Percentiles rank a stretch among this genome's conserved stretches.
Conservation (phyloP, 2,113 vertebrate genomes). For the Proteles cristata region DNA sequence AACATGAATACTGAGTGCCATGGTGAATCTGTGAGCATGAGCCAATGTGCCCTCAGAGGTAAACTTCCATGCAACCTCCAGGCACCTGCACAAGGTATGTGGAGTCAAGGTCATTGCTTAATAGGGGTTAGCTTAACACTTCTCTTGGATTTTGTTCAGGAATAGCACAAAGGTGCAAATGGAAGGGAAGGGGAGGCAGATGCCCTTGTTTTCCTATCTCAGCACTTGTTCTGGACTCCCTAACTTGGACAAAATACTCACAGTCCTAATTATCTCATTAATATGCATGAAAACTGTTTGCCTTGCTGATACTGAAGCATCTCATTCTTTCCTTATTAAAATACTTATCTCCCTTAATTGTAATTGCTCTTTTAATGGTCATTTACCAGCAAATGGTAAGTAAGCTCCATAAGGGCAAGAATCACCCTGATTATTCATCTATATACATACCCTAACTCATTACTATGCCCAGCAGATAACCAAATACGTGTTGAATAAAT, state of each 20-base stretch:
- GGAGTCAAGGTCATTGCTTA: neutral
- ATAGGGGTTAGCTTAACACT: neutral
- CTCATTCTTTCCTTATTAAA: conserved; percentile 6
- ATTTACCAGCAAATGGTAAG: neutral
- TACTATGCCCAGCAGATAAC: neutral
- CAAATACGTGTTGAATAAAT: neutral
- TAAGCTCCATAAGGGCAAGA: neutral
- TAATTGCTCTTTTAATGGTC: neutral
- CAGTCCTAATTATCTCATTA: neutral
- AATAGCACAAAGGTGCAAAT: neutral
- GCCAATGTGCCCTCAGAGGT: neutral
- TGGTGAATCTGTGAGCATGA: neutral
- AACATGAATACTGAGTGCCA: neutral
- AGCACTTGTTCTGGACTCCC: neutral
- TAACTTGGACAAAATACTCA: neutral
- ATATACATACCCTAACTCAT: neutral
- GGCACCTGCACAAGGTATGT: neutral
- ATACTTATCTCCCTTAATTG: neutral
- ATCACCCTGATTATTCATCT: neutral
- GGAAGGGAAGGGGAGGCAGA: neutral
- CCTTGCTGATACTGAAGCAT: neutral
- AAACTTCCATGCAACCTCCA: neutral
- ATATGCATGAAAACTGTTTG: neutral
- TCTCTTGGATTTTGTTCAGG: neutral
- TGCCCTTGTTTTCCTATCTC: neutral